A percentile compares a stretch with the other conserved stretches of the same genome.
These are phyloP conservation scores for Phyllotreta cruciferae DNA, from an alignment of 2,888 invertebrate genomes.

Conservation along the genomic window DNA sequence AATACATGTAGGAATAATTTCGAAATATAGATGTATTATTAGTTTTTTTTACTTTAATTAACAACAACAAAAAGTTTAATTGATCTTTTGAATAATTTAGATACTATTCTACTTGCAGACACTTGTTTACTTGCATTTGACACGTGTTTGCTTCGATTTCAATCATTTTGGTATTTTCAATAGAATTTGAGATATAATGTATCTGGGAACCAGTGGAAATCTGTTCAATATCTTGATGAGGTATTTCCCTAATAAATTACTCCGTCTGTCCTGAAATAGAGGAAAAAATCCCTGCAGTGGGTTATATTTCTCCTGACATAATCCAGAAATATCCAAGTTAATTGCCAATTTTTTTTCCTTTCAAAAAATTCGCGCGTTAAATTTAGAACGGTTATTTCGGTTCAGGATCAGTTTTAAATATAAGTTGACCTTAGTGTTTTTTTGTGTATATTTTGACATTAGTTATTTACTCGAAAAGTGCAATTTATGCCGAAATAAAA, in stretches of 20 bases:
- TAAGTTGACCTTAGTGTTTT: conserved; percentile 13
- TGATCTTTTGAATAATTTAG: too few relatives aligned
- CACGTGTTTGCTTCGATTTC: too few relatives aligned
- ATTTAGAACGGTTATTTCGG: conserved; percentile 13
- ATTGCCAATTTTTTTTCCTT: conserved; percentile 12
- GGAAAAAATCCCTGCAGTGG: conserved; percentile 8
- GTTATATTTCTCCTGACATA: neutral
- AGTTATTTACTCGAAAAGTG: neutral
- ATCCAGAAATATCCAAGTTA: conserved; percentile 6
- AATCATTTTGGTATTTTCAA: neutral
- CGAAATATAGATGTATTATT: too few relatives aligned
- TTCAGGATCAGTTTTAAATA: conserved; percentile 9
- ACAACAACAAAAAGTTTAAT: too few relatives aligned
- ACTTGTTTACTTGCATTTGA: too few relatives aligned
- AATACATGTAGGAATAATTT: too few relatives aligned
- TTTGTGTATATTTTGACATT: conserved; percentile 9
- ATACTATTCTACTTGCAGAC: too few relatives aligned
- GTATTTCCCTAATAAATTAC: conserved; percentile 17
- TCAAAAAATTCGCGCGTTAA: conserved; percentile 10
- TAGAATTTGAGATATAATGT: conserved; percentile 7
- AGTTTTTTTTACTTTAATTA: too few relatives aligned
- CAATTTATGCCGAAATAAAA: conserved; percentile 1
- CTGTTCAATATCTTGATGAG: conserved; percentile 12
- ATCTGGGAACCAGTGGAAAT: neutral
- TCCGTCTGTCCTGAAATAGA: neutral